Conservation (phyloP, 1,140 invertebrate species). For the Andricus grossulariae region DNA sequence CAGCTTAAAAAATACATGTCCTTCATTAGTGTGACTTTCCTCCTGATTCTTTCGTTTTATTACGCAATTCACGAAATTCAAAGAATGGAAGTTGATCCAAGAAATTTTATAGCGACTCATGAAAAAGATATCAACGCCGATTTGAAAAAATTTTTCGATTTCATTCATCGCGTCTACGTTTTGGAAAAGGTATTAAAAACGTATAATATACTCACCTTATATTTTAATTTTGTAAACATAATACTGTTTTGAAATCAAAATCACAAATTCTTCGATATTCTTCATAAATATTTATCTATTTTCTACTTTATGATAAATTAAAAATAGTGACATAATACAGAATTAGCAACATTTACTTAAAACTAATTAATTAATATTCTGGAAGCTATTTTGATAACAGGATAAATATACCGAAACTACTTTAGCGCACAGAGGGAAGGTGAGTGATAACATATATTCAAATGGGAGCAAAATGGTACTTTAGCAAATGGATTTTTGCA, state of each 20-base stretch:
- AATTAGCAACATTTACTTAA: too few relatives aligned
- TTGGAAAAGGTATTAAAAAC: slow-evolving; percentile 61
- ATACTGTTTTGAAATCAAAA: not conserved
- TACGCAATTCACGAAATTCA: slow-evolving; percentile 51
- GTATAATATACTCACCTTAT: not conserved
- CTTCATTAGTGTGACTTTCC: slow-evolving; percentile 33
- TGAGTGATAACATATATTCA: too few relatives aligned
- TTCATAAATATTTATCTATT: too few relatives aligned
- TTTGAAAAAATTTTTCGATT: slow-evolving; percentile 51
- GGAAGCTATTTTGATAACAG: too few relatives aligned
- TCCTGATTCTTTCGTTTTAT: slow-evolving; percentile 44
- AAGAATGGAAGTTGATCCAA: slow-evolving; percentile 56
- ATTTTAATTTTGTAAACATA: not conserved
- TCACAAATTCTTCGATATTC: too few relatives aligned
- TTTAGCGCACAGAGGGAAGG: too few relatives aligned
- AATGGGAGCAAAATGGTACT: too few relatives aligned
- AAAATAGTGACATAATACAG: too few relatives aligned
- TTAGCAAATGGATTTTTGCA: too few relatives aligned
- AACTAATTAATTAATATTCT: too few relatives aligned
- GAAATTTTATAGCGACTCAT: slow-evolving; percentile 54
- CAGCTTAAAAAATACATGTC: slow-evolving; percentile 31
- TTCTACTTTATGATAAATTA: too few relatives aligned
- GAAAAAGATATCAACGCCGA: slow-evolving; percentile 56
- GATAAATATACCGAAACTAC: too few relatives aligned
- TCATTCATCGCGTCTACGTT: slow-evolving; percentile 53